Conservation (phyloP, 2,113 vertebrate genomes). For the Xenopus tropicalis region DNA sequence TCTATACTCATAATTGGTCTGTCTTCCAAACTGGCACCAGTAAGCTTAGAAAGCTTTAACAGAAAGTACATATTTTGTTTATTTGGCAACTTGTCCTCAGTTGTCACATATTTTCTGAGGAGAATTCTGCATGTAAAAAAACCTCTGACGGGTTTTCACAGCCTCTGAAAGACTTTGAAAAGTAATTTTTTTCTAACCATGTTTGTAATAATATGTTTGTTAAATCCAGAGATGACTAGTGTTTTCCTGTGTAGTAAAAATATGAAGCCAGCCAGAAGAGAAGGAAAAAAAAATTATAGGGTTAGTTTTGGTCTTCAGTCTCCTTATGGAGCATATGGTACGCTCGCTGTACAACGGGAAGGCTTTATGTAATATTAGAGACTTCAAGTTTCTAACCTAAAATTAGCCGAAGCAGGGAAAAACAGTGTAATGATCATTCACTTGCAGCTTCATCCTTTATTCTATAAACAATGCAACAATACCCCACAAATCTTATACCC, state of each 20-base stretch:
- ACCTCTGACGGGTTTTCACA: neutral
- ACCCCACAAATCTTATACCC: too few species aligned
- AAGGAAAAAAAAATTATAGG: conserved; percentile 25
- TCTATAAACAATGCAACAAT: too few species aligned
- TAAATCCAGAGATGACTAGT: conserved; percentile 26
- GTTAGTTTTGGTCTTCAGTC: conserved; percentile 19
- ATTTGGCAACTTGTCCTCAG: conserved; percentile 21
- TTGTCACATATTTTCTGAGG: conserved; percentile 25
- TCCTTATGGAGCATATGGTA: neutral
- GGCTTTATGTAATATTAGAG: conserved; percentile 10
- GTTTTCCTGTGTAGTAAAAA: conserved; percentile 29
- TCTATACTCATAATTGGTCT: conserved; percentile 5
- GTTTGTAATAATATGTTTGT: conserved; percentile 41
- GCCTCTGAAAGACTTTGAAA: conserved; percentile 25
- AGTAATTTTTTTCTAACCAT: conserved; percentile 27
- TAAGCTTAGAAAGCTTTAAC: conserved; percentile 36
- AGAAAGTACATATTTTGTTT: conserved; percentile 35
- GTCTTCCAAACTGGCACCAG: conserved; percentile 32
- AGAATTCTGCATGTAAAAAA: conserved; percentile 28
- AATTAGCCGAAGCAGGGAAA: neutral
- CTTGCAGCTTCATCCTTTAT: neutral
- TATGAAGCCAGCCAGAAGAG: conserved; percentile 12
- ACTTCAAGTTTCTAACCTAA: neutral
- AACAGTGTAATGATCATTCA: conserved; percentile 19
- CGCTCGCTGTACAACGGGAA: conserved; percentile 6